Conservation (phyloP, 2,797 vertebrate species). For the Sarcoramphus papa region DNA sequence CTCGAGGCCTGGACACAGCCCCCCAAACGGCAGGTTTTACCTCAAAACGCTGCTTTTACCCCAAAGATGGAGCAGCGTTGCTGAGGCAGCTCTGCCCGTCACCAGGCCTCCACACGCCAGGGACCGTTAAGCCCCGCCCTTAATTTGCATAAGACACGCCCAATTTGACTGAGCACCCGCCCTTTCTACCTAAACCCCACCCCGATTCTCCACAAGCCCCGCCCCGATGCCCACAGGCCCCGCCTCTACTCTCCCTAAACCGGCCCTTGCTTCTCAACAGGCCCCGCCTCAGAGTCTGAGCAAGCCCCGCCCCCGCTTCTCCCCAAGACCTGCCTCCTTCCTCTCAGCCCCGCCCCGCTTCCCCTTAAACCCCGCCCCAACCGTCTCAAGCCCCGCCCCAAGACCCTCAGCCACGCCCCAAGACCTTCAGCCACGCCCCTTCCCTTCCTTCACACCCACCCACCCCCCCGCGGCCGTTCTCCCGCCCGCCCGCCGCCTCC, state of each 20-base stretch:
- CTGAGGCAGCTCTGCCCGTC: too few relatives aligned
- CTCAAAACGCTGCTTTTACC: not conserved
- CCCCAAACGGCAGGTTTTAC: rapidly evolving
- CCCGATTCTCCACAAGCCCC: not conserved
- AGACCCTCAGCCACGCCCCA: too few relatives aligned
- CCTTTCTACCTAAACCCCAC: not conserved
- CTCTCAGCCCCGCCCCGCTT: too few relatives aligned
- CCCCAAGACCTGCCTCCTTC: not conserved
- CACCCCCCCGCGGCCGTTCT: too few relatives aligned
- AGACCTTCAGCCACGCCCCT: not conserved
- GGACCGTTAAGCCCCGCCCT: not conserved
- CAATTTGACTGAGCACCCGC: rapidly evolving
- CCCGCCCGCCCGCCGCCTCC: not conserved
- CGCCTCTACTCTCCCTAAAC: not conserved
- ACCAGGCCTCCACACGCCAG: rapidly evolving
- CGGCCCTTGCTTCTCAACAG: not conserved
- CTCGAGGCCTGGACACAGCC: too few relatives aligned
- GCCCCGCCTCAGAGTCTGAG: not conserved
- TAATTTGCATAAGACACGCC: not conserved
- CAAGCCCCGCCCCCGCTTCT: not conserved
- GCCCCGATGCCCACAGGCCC: rapidly evolving
- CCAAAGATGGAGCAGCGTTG: not conserved
- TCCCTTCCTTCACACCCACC: not conserved
- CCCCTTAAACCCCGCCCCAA: not conserved
- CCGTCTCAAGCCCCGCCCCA: not conserved